Percentiles rank a stretch among this genome's conserved stretches.
Evolutionary conservation across 1,140 invertebrate species (phyloP).

Genomic region (Brachionus asplanchnoidis): DNA sequence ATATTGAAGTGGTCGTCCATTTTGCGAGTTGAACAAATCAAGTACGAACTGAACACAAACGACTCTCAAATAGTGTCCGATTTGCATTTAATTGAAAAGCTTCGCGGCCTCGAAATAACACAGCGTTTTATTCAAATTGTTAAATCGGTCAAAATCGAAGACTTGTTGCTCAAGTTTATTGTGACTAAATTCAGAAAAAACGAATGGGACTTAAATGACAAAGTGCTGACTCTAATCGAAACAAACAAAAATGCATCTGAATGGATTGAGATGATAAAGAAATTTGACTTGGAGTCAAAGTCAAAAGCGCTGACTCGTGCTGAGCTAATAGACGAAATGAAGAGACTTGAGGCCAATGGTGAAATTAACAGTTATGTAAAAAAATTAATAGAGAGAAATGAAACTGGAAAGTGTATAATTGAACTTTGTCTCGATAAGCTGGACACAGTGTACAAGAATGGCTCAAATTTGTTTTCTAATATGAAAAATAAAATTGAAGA

Average conservation of each 20-base stretch:
- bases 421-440: background rate
- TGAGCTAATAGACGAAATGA: conserved; percentile 11
- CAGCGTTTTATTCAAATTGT: background rate
- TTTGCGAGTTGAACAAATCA: background rate
- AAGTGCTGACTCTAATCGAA: background rate
- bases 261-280: background rate
- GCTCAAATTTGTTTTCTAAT: background rate
- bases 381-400: background rate
- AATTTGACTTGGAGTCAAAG: background rate
- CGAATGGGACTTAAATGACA: background rate
- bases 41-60: background rate
- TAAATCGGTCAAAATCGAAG: background rate
- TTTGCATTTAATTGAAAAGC: background rate
- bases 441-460: background rate
- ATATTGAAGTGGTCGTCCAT: background rate
- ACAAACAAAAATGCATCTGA: background rate
- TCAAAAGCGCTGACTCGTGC: background rate
- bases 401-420: background rate
- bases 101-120: background rate
- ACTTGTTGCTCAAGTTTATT: background rate
- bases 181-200: conserved; percentile 1
- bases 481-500: background rate
- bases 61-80: background rate
- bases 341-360: background rate
- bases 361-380: background rate